Evolutionary conservation across 2,888 invertebrate genomes (phyloP), one percentile per base, ranked within the genome.

Genomic region (Blastobasis lacticolella): DNA sequence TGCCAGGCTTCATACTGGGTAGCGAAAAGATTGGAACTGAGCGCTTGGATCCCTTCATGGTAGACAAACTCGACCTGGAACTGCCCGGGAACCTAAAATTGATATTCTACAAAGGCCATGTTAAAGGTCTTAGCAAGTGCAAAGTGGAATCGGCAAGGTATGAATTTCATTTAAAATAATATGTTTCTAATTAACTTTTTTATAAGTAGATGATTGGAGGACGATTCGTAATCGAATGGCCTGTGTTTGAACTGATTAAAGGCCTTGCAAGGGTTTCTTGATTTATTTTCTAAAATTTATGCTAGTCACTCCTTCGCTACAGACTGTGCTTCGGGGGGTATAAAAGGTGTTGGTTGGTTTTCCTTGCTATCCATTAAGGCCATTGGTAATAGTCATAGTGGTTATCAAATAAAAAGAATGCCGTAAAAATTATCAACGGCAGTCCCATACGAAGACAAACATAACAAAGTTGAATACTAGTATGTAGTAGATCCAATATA

Each of bases 111-210:
- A 67, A 83, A 53, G 81, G 80, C 38, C 59, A 57, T n/a, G 44
- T 74, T 41, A 76, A 73, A 42, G 85, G 85, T 6, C 52, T 81
- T n/a, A 69, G 63, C 48, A 81, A 81, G 54, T 85, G 85, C 48
- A 55, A 59, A 0, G 70, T 85, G 2, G 77, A 83, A 50, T 63
- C 69, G 36, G 73, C 66, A 0, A 58, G 59, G 79, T 81, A 55
- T 73, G 78, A 70, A 49, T 46, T 23, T 50, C 36, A 23, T 10
- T 23, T 23, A n/a, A n/a, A n/a, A n/a, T n/a, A n/a, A n/a, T n/a
- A 23, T 23, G 23, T 23, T 23, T 23, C 23, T 3, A 23, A 23
- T 23, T 23, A 23, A 23, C 23, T 23, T 23, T 23, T 3, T 2
- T 23, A 3, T n/a, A n/a, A n/a, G n/a, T n/a, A n/a, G n/a, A n/a